Base-by-base conservation (phyloP, 2,797 vertebrate species). In the Rhodeus uyekii region DNA sequence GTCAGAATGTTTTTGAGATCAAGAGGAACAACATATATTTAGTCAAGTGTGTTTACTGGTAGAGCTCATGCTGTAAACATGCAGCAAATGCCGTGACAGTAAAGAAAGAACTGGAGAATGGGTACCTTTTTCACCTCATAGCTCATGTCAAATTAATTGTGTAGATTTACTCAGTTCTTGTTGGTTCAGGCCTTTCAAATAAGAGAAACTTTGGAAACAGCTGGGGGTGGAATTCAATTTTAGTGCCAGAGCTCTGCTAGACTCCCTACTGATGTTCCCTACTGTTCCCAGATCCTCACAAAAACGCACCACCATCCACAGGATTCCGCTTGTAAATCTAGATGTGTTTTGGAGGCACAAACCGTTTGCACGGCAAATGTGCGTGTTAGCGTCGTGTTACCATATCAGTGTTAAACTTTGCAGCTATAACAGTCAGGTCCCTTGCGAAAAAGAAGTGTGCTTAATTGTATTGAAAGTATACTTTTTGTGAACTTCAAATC, bases 191-290 rank as follows among this genome's bases (percentile, higher is more conserved):
- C 64, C 79, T 71, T 39, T 80, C 55, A 76, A 69, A 81, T 76
- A 68, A 32, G 71, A 67, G 18, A 48, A 58, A 74, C 65, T 71
- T 76, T 53, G 64, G 72, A 76, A 77, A 68, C 78, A 80, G 80
- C 50, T 80, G 71, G 83, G 42, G 73, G 78, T 80, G 46, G 63
- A 58, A 80, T 75, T 58, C 58, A 84, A 81, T 84, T 77, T 84
- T 53, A 72, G 78, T 36, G 63, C 6, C 29, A 65, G 38, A 81
- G 67, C 48, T 81, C 67, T 46, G 61, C 39, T 32, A 73, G 69
- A 68, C 68, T 83, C 58, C 76, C 68, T 55, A 50, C 58, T 29
- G 75, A 72, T 73, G 78, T 46, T 74, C 38, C 82, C 44, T 76
- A 77, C 83, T 73, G 74, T 76, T 72, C 24, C 44, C 61, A 74